A percentile compares a stretch with the other conserved stretches of the same genome.
Evolutionary conservation across 2,888 invertebrate genomes (phyloP).

Genomic region (Coleophora deauratella): DNA sequence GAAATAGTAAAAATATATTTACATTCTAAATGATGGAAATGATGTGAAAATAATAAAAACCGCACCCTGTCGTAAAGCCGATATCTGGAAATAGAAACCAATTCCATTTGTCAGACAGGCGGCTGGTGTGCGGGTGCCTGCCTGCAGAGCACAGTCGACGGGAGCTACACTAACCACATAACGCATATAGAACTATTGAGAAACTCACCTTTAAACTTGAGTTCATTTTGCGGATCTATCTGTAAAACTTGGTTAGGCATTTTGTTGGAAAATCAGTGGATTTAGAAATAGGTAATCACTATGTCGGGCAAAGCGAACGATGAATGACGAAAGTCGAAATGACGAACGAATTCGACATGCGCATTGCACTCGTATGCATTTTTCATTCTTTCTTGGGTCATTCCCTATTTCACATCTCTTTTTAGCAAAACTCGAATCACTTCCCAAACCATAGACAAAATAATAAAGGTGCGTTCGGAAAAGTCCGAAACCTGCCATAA

Average conservation of each 20-base stretch:
- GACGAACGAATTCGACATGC: conserved; percentile 46
- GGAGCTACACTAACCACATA: too few relatives aligned
- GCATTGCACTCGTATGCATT: conserved; percentile 33
- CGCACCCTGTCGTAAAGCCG: conserved; percentile 68
- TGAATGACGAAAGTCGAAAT: conserved; percentile 30
- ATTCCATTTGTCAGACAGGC: conserved; percentile 65
- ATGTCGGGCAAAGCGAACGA: conserved; percentile 59
- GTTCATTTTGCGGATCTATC: conserved; percentile 91
- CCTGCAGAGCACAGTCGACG: too few relatives aligned
- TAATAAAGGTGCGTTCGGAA: background rate
- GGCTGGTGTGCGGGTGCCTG: conserved; percentile 29
- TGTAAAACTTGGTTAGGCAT: conserved; percentile 85
- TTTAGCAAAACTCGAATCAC: too few relatives aligned
- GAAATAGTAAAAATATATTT: too few relatives aligned
- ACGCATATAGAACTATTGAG: conserved; percentile 22
- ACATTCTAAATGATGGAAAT: too few relatives aligned
- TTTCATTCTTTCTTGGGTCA: conserved; percentile 12
- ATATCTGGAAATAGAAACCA: conserved; percentile 69
- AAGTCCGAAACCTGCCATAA: too few relatives aligned
- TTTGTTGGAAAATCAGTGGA: conserved; percentile 55
- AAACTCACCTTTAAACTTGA: conserved; percentile 90
- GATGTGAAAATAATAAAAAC: conserved; percentile 41
- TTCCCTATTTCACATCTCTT: conserved; percentile 8
- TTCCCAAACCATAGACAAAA: background rate
- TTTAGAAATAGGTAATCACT: conserved; percentile 38